A percentile compares a stretch with the other conserved stretches of the same genome.
Conservation (phyloP, 2,113 vertebrate genomes). For the Ondatra zibethicus region DNA sequence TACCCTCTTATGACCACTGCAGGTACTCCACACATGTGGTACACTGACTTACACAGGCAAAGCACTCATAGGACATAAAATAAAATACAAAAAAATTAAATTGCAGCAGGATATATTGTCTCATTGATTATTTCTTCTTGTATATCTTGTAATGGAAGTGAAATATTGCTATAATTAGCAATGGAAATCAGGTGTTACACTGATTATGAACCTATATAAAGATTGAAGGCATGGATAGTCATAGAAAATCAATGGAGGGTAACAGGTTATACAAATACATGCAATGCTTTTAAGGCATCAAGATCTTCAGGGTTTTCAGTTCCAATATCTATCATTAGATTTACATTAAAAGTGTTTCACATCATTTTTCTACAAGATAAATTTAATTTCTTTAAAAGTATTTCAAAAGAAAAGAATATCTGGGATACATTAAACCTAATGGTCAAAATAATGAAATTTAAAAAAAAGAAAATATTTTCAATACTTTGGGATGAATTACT, state of each 20-base stretch:
- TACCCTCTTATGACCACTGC: neutral
- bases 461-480: conserved; percentile 59
- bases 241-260: neutral
- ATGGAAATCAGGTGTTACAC: neutral
- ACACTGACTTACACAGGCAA: neutral
- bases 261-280: neutral
- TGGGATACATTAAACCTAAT: conserved; percentile 30
- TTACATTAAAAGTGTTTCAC: conserved; percentile 36
- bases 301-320: neutral
- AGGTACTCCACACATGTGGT: neutral
- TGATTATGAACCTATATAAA: neutral
- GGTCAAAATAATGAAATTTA: neutral
- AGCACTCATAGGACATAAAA: neutral
- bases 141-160: neutral
- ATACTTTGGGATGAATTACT: neutral
- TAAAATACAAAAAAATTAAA: neutral
- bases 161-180: neutral
- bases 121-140: neutral
- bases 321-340: neutral
- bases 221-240: conserved; percentile 11
- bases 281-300: neutral
- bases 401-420: conserved; percentile 75
- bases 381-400: conserved; percentile 34
- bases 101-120: neutral
- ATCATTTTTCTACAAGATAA: conserved; percentile 43